Evolutionary conservation across 2,113 vertebrate genomes (phyloP), one percentile per base, ranked within the genome.

Genomic region (Ondatra zibethicus): DNA sequence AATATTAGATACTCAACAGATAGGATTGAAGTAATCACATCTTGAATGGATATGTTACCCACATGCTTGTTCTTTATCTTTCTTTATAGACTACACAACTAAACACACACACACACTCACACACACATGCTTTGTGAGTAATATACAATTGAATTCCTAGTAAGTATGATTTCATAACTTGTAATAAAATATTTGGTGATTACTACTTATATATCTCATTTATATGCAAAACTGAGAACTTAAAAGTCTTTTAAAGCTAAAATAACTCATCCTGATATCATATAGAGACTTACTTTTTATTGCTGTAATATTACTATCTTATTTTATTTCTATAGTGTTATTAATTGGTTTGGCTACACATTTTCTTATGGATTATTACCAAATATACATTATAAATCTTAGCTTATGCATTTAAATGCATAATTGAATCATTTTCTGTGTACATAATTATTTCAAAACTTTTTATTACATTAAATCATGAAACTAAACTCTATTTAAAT

Each of bases 391-490:
- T 78, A 0, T 6, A 76, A 78, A 19, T n/a, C 2, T 25, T 97
- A 55, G 89, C 73, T 73, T 29, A 17, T 65, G n/a, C 29, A 86
- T 91, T 90, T 36, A 93, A 94, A 95, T 33, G 72, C 7, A 96
- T 4, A 9, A 81, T 33, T 89, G 73, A 70, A 93, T 96, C 50
- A 92, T 95, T 92, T 97, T 93, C 89, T 90, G 80, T 61, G 61
- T 52, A 63, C 47, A 87, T 23, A 94, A 73, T 88, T 33, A 94
- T 33, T 92, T 95, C 77, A 68, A 75, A 97, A 86, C 50, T 72
- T 97, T 95, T 93, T 93, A 92, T 92, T 68, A 87, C 92, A 93
- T 39, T 39, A 97, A 66, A 27, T 97, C 96, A 82, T 92, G 61
- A 86, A 78, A 97, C 87, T 81, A 17, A 55, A 92, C 95, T 94